Evolutionary conservation across 2,797 vertebrate species (phyloP).

Genomic region (Oreortyx pictus): DNA sequence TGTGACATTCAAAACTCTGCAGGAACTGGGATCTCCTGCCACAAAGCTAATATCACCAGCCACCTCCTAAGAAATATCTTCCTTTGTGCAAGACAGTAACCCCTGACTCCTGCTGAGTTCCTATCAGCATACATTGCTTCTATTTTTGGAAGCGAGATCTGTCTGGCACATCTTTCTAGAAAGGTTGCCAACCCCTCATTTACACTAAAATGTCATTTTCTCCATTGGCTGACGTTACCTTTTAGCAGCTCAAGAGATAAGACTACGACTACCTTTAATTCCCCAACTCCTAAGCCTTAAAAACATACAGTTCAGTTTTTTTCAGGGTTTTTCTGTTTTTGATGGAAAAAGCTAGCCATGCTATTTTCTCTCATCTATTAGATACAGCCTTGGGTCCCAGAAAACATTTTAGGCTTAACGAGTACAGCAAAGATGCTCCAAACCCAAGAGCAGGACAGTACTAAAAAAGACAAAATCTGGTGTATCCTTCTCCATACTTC

Average conservation of each 20-base stretch:
- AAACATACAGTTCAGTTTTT: no score
- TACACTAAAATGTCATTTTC: conserved; percentile 41
- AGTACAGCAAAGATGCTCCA: not conserved
- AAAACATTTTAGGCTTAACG: not conserved
- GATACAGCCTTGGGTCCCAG: not conserved
- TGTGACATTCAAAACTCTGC: not conserved
- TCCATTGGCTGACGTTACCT: conserved; percentile 1
- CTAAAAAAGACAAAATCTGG: conserved; percentile 4
- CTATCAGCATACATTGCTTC: conserved; percentile 14
- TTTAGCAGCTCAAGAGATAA: not conserved
- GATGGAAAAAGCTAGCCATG: not conserved
- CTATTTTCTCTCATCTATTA: not conserved
- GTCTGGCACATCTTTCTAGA: conserved; percentile 20
- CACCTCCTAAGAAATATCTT: conserved; percentile 1
- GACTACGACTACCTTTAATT: not conserved
- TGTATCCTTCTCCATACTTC: conserved; percentile 25
- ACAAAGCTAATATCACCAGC: not conserved
- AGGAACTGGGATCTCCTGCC: conserved; percentile 10
- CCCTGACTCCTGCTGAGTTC: conserved; percentile 16
- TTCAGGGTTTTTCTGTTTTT: not conserved
- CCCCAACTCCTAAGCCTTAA: not conserved
- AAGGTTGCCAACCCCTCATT: conserved; percentile 53
- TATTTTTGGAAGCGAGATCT: conserved; percentile 52
- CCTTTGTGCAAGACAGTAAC: conserved; percentile 40
- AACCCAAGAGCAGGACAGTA: not conserved